Conservation (phyloP, 2,113 vertebrate genomes). For the Calidris pugnax region DNA sequence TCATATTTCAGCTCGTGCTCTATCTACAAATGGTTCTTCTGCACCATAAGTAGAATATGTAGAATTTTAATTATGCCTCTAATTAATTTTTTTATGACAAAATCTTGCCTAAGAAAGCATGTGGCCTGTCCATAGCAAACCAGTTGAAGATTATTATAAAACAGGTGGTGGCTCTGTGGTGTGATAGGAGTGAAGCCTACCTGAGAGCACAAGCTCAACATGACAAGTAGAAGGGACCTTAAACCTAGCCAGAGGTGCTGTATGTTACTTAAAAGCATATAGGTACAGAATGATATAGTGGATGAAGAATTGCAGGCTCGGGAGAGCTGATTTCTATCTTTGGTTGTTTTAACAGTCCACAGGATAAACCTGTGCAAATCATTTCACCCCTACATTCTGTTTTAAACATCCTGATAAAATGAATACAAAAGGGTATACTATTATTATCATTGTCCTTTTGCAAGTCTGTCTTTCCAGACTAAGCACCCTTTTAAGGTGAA, state of each 20-base stretch:
- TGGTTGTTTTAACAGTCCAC: background rate
- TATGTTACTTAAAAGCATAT: background rate
- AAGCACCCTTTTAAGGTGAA: background rate
- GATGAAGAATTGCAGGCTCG: background rate
- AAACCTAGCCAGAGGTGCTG: background rate
- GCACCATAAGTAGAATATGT: fast-evolving
- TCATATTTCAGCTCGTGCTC: background rate
- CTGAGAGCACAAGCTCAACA: background rate
- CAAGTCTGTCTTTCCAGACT: background rate
- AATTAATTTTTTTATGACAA: background rate
- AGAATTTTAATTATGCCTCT: background rate
- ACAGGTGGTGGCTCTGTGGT: background rate
- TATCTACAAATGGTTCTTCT: background rate
- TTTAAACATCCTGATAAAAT: background rate
- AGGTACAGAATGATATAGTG: background rate
- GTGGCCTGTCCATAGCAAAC: no score
- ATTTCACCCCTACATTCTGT: background rate
- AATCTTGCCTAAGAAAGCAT: background rate
- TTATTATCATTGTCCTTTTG: background rate
- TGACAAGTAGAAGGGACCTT: background rate
- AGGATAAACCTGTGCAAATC: background rate
- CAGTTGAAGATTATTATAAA: background rate
- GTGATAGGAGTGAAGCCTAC: background rate
- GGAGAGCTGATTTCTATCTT: background rate
- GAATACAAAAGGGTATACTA: background rate